Conservation (phyloP, 2,113 vertebrate genomes). For the Morone saxatilis region DNA sequence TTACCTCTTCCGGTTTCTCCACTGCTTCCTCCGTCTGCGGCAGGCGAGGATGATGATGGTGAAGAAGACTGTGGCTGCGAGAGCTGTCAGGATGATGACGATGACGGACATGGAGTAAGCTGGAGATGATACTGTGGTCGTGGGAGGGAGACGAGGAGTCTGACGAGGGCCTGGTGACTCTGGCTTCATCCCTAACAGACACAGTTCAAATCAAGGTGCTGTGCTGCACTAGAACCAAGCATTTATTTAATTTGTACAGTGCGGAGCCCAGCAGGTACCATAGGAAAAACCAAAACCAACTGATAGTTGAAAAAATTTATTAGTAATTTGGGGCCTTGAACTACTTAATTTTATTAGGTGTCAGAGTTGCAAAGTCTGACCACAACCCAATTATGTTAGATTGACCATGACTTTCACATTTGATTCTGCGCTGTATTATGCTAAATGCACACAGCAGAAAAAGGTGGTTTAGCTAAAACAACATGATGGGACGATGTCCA, state of each 20-base stretch:
- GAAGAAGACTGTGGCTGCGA: slow-evolving; percentile 86
- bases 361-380: too few species aligned
- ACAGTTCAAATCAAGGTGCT: slow-evolving; percentile 1
- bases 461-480: not conserved
- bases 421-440: too few species aligned
- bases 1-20: slow-evolving; percentile 92
- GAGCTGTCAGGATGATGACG: slow-evolving; percentile 88
- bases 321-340: too few species aligned
- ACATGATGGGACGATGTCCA: not conserved
- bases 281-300: too few species aligned
- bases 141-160: slow-evolving; percentile 73
- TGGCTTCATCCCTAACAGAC: slow-evolving; percentile 76
- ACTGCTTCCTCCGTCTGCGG: slow-evolving; percentile 87
- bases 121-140: slow-evolving; percentile 83
- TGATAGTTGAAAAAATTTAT: too few species aligned
- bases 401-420: not conserved
- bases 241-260: too few species aligned
- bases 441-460: too few species aligned
- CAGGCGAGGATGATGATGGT: slow-evolving; percentile 86
- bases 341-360: too few species aligned
- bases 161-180: slow-evolving; percentile 81
- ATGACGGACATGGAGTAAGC: slow-evolving; percentile 94
- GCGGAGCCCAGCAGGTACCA: too few species aligned
- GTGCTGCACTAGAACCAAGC: not conserved
- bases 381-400: not conserved